Conservation (phyloP, 2,797 vertebrate species). For the Schizopygopsis malacanthus region DNA sequence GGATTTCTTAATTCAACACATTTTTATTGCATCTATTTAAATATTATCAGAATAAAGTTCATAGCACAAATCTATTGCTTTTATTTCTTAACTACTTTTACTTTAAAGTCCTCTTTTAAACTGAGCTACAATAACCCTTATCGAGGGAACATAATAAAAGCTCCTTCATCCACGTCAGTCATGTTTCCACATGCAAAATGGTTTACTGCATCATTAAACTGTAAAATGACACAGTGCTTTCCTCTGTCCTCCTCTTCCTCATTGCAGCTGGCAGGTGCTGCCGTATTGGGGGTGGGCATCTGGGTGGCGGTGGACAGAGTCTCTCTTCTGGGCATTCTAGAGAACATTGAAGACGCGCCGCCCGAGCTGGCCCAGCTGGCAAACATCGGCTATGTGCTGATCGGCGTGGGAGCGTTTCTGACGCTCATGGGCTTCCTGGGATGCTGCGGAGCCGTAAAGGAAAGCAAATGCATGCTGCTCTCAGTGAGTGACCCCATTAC, state of each 20-base stretch:
- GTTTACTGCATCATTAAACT: background rate
- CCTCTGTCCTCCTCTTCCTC: background rate
- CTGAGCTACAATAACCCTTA: background rate
- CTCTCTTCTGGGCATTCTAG: constrained; percentile 70
- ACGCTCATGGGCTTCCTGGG: constrained; percentile 83
- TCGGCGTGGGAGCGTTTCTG: constrained; percentile 75
- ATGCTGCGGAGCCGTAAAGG: constrained; percentile 81
- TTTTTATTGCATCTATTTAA: background rate
- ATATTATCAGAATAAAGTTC: fast-evolving
- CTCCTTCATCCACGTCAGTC: background rate
- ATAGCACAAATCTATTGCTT: background rate
- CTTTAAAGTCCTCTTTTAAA: background rate
- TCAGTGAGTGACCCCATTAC: constrained; percentile 69
- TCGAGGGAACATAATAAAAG: background rate
- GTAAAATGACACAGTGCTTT: background rate
- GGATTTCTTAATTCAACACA: background rate
- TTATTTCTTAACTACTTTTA: background rate
- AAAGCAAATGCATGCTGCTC: constrained; percentile 83
- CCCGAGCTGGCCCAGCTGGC: constrained; percentile 66
- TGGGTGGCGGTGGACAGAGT: constrained; percentile 81
- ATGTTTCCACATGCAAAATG: background rate
- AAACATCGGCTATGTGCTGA: constrained; percentile 78
- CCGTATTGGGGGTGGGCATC: constrained; percentile 78
- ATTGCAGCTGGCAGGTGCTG: constrained; percentile 78
- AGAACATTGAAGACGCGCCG: background rate